These are phyloP conservation scores for Habropoda laboriosa DNA, from an alignment of 1,140 invertebrate species.

Conservation along the genomic window DNA sequence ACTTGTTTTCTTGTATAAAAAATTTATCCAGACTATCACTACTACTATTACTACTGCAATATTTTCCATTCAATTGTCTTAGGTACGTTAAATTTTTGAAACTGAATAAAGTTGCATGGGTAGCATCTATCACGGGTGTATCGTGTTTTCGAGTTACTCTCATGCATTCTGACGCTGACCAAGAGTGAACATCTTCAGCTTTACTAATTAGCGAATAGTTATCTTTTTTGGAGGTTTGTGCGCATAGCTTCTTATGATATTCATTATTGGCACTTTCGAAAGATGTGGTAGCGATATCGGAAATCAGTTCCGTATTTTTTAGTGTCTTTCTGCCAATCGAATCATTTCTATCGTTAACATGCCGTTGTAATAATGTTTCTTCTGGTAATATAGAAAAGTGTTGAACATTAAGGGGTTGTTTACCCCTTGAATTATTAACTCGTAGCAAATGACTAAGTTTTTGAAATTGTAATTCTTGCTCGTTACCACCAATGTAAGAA, in stretches of 20 bases:
- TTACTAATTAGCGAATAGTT: too few species aligned
- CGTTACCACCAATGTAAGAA: constrained; percentile 34
- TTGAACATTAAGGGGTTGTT: neutral
- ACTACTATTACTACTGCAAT: too few species aligned
- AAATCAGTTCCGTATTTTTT: neutral
- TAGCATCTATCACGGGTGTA: constrained; percentile 46
- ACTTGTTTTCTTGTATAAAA: neutral
- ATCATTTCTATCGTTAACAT: neutral
- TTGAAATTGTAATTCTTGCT: constrained; percentile 59
- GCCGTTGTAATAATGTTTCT: neutral
- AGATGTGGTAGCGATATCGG: neutral
- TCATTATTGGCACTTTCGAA: neutral
- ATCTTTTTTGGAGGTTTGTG: neutral
- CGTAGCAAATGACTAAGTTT: constrained; percentile 54
- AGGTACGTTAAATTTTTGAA: constrained; percentile 53
- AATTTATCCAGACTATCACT: neutral
- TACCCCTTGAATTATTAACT: neutral
- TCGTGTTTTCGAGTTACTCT: neutral
- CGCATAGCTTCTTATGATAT: neutral
- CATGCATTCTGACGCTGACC: neutral
- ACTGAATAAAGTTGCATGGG: constrained; percentile 63
- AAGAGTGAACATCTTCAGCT: neutral
- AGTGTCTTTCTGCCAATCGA: neutral
- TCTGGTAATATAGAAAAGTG: neutral
- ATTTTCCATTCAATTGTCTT: constrained; percentile 44